Percentiles rank a stretch among this genome's conserved stretches.
phyloP scores from a whole-genome alignment of 1,140 invertebrate species.

The Hestina assimilis region DNA sequence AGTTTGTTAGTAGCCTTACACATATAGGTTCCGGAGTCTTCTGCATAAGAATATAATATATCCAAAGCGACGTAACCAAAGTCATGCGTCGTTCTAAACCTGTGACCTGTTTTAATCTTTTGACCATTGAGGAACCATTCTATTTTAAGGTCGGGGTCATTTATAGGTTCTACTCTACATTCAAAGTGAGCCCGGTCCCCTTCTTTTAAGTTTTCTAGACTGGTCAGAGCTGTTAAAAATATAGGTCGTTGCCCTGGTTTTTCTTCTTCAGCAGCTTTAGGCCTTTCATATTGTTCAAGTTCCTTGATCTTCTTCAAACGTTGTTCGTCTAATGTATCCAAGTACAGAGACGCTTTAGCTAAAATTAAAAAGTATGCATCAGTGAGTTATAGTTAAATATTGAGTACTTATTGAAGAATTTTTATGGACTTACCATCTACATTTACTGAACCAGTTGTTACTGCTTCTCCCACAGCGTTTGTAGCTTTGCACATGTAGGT shows the following conservation, averaged over 20 bases:
- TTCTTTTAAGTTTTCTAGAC: constrained; percentile 92
- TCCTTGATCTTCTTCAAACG: constrained; percentile 93
- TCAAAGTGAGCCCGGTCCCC: constrained; percentile 96
- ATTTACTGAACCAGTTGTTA: constrained; percentile 91
- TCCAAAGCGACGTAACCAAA: constrained; percentile 97
- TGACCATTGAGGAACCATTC: constrained; percentile 97
- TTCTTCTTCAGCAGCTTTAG: constrained; percentile 87
- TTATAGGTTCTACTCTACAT: constrained; percentile 96
- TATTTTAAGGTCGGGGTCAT: constrained; percentile 95
- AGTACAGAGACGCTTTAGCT: constrained; percentile 90
- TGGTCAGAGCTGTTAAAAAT: constrained; percentile 91
- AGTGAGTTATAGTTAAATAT: neutral
- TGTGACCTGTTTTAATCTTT: constrained; percentile 88
- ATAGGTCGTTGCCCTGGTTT: constrained; percentile 88
- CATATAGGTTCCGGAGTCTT: constrained; percentile 96
- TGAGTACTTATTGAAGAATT: neutral
- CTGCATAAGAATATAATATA: constrained; percentile 94
- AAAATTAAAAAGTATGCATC: constrained; percentile 30
- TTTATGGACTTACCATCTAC: constrained; percentile 84
- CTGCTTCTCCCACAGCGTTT: constrained; percentile 94
- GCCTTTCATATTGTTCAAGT: constrained; percentile 89
- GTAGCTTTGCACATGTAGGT: constrained; percentile 97
- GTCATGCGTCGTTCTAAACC: constrained; percentile 94
- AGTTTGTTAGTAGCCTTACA: constrained; percentile 94
- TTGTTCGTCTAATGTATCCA: constrained; percentile 94